Evolutionary conservation across 2,797 vertebrate genomes (phyloP).

Genomic region (Pitangus sulphuratus): DNA sequence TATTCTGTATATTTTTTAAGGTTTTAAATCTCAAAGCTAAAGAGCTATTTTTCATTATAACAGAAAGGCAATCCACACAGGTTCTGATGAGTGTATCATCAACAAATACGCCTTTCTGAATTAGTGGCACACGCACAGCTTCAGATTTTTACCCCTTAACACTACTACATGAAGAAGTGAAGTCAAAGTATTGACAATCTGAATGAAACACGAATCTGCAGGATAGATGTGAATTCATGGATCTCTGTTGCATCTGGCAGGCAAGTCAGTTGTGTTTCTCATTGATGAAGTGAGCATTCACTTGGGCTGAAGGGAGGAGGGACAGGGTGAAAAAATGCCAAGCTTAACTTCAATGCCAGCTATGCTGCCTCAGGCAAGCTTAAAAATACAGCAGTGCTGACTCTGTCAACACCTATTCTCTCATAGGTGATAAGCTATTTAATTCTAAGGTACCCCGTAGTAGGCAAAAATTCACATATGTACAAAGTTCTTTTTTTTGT

Average conservation of each 20-base stretch:
- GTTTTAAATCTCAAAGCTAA: conserved; percentile 33
- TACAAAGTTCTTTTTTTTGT: conserved; percentile 16
- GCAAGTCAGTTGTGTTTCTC: conserved; percentile 24
- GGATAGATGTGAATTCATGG: conserved; percentile 15
- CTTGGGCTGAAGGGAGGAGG: neutral
- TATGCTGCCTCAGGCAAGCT: neutral
- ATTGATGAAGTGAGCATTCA: conserved; percentile 38
- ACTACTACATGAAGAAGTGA: neutral
- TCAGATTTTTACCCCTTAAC: conserved; percentile 10
- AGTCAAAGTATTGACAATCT: neutral
- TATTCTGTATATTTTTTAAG: conserved; percentile 45
- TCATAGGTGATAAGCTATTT: conserved; percentile 28
- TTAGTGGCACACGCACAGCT: neutral
- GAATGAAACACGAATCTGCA: conserved; percentile 32
- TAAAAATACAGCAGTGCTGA: conserved; percentile 29
- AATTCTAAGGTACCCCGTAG: neutral
- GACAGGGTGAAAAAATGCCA: conserved; percentile 25
- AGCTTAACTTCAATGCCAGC: conserved; percentile 37
- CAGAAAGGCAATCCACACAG: neutral
- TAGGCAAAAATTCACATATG: conserved; percentile 1
- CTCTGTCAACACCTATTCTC: conserved; percentile 32
- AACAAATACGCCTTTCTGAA: conserved; percentile 7
- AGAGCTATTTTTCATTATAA: conserved; percentile 24
- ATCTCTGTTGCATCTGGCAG: conserved; percentile 12
- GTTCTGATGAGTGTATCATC: conserved; percentile 10